These are phyloP conservation scores for Callospermophilus lateralis DNA, from an alignment of 2,113 vertebrate species.

Conservation along the genomic window DNA sequence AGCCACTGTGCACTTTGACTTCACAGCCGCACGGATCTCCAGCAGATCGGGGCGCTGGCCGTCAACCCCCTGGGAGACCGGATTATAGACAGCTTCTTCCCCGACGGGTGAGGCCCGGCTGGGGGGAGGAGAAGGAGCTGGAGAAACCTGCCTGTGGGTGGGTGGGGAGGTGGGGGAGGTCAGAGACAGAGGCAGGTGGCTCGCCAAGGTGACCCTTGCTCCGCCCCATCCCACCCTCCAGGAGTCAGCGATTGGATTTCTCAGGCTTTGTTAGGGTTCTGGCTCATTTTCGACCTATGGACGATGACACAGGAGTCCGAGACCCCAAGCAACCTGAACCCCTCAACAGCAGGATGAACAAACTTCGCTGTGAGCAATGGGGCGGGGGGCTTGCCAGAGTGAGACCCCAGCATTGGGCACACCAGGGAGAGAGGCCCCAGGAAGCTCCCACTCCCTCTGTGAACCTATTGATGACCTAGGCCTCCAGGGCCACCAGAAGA, in stretches of 20 bases:
- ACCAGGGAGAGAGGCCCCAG: neutral
- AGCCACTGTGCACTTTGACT: neutral
- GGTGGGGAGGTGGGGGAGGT: accelerated
- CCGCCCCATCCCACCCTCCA: slow-evolving; percentile 11
- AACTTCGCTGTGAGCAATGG: slow-evolving; percentile 89
- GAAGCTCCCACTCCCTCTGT: too few relatives aligned
- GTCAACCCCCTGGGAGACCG: slow-evolving; percentile 90
- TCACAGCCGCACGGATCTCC: slow-evolving; percentile 88
- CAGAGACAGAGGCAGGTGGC: too few relatives aligned
- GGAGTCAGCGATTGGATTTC: slow-evolving; percentile 89
- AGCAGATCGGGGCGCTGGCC: slow-evolving; percentile 84
- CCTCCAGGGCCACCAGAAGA: neutral
- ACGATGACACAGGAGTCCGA: slow-evolving; percentile 67
- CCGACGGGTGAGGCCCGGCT: slow-evolving; percentile 80
- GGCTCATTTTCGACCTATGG: slow-evolving; percentile 90
- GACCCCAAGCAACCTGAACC: slow-evolving; percentile 80
- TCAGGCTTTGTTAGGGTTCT: slow-evolving; percentile 88
- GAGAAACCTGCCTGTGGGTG: accelerated
- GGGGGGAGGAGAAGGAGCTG: neutral
- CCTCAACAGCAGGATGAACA: slow-evolving; percentile 89
- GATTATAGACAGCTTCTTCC: slow-evolving; percentile 91
- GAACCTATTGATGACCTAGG: neutral
- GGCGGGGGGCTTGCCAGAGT: neutral
- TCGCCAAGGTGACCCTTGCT: neutral
- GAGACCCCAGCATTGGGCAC: neutral